Conservation (phyloP, 2,113 vertebrate genomes). For the Rhinopomastus cyanomelas region DNA sequence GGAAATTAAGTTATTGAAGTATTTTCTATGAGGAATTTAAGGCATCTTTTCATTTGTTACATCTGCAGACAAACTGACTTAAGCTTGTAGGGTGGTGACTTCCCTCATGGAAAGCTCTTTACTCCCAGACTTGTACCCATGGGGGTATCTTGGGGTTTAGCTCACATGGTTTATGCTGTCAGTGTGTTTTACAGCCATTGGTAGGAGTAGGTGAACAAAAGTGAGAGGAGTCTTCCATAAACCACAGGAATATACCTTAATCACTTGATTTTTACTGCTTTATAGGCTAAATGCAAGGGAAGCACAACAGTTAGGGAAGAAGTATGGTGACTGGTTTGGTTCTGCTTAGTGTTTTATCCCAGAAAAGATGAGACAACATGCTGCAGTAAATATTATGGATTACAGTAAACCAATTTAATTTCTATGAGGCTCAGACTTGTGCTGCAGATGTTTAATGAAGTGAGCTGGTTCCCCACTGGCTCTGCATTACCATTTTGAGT, state of each 20-base stretch:
- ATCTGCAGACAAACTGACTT: background rate
- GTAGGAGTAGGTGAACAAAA: background rate
- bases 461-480: conserved; percentile 58
- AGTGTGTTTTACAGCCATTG: background rate
- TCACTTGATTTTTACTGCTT: background rate
- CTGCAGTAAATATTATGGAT: conserved; percentile 36
- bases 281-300: background rate
- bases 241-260: background rate
- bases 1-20: background rate
- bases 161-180: background rate
- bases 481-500: conserved; percentile 50
- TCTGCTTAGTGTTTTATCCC: background rate
- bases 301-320: background rate
- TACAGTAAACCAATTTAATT: conserved; percentile 62
- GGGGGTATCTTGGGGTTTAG: background rate
- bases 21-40: background rate
- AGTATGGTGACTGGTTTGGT: background rate
- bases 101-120: conserved; percentile 25
- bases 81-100: background rate
- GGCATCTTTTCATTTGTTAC: background rate
- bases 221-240: background rate
- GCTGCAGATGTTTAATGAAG: conserved; percentile 61
- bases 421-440: conserved; percentile 34
- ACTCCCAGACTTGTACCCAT: background rate
- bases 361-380: background rate